Evolutionary conservation across 2,888 invertebrate species (phyloP).

Genomic region (Camptogramma bilineatum): DNA sequence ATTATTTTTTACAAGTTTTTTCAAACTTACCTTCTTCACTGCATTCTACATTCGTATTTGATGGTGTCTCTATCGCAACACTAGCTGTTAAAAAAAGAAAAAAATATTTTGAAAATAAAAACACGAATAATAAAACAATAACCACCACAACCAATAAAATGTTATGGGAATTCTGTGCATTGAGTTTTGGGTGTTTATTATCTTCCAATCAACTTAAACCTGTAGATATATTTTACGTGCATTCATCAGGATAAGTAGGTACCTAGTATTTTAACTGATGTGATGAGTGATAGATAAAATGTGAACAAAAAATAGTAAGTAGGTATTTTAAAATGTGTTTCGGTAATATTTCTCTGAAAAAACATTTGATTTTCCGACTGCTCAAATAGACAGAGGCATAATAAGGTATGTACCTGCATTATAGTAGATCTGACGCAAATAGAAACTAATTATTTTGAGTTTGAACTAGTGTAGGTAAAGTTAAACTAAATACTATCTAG

Average conservation of each 20-base stretch:
- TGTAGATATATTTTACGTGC: background rate
- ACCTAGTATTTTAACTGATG: background rate
- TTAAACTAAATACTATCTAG: too few relatives aligned
- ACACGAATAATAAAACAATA: background rate
- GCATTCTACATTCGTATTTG: conserved; percentile 14
- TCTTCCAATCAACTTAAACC: too few relatives aligned
- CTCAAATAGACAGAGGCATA: background rate
- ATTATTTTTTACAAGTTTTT: conserved; percentile 11
- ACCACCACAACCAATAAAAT: background rate
- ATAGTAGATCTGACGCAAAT: background rate
- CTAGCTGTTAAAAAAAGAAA: conserved; percentile 17
- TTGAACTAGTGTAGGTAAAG: background rate
- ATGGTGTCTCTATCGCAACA: background rate
- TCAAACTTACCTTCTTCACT: conserved; percentile 18
- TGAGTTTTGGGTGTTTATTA: too few relatives aligned
- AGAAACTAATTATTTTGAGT: conserved; percentile 1
- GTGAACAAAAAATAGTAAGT: background rate
- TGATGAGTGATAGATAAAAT: background rate
- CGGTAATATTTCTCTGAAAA: background rate
- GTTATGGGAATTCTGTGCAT: too few relatives aligned
- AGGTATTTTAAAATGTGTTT: too few relatives aligned
- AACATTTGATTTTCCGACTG: background rate
- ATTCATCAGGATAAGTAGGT: background rate
- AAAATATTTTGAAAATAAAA: background rate
- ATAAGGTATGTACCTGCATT: background rate